Base-by-base conservation (phyloP, 1,140 invertebrate genomes). In the Drosophila biarmipes region DNA sequence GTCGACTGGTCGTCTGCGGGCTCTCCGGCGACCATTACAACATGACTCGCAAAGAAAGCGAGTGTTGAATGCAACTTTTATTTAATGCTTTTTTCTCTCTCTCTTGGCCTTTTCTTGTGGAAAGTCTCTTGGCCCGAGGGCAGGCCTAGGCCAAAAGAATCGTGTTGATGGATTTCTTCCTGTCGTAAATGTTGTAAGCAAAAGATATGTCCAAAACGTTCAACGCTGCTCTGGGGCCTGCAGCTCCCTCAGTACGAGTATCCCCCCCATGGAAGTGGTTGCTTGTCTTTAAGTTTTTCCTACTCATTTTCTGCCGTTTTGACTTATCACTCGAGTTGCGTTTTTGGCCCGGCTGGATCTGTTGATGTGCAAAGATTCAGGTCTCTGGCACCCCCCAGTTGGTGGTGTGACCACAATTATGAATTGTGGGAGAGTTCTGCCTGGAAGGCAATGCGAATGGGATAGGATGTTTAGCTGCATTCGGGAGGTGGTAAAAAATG, bases 121-220 rank as follows among this genome's bases (percentile, higher is more conserved):
- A 77, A 81, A 81, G 73, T 61, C 63, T 75, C 35, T 71, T 68
- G 54, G 56, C 61, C 58, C n/a, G 15, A 51, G 43, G 73, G 55
- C 73, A 67, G 66, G 67, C 53, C 46, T 58, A 72, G 76, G 56
- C 58, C 68, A 56, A 55, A 78, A 82, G 79, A 82, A 82, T 72
- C 66, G 79, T 73, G 84, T 79, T 87, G 82, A 87, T 87, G 82
- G 82, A 87, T 87, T 73, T 89, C 84, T 87, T 89, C 84, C 82
- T 87, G 82, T 89, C 84, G 77, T 86, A 87, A 87, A 81, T 81
- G 61, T 75, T 73, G 61, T 73, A 48, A 53, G 53, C 62, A 17
- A 63, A 57, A 78, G 62, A 74, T 62, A 56, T 78, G 82, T 63
- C 81, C 66, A 74, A 77, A 68, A 57, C 59, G 48, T 63, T 43